phyloP scores from a whole-genome alignment of 2,797 vertebrate species.

The Onychomys arenicola region DNA sequence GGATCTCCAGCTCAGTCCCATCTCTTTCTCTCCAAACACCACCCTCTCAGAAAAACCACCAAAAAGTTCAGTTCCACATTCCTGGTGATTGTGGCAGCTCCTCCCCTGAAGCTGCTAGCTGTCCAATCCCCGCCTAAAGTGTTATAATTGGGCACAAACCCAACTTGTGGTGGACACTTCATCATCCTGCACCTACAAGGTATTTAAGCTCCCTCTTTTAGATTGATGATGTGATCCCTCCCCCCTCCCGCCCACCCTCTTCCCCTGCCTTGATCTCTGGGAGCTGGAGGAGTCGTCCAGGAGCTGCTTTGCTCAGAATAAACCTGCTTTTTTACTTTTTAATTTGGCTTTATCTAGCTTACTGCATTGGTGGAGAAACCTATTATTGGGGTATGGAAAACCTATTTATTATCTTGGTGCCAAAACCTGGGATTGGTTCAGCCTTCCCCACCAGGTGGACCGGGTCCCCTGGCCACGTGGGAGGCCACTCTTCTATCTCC shows the following conservation, averaged over 20 bases:
- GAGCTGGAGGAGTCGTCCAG: not conserved
- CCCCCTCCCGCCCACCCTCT: too few species aligned
- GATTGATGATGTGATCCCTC: not conserved
- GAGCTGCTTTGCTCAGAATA: not conserved
- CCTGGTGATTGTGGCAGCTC: rapidly evolving
- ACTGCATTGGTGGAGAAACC: not conserved
- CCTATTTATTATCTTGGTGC: not conserved
- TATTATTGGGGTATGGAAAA: not conserved
- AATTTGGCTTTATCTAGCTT: not conserved
- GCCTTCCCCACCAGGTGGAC: not conserved
- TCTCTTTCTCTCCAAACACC: not conserved
- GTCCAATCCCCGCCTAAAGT: not conserved
- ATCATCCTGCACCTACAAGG: not conserved
- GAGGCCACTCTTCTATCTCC: not conserved
- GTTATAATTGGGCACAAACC: not conserved
- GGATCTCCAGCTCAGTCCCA: not conserved
- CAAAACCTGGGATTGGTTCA: not conserved
- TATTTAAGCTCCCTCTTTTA: not conserved
- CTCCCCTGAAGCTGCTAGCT: not conserved
- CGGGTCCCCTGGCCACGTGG: not conserved
- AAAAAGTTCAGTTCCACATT: not conserved
- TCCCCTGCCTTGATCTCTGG: not conserved
- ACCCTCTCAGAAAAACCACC: not conserved
- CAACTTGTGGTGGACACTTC: not conserved
- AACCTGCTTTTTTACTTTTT: not conserved